Evolutionary conservation across 2,113 vertebrate genomes (phyloP), one percentile per base, ranked within the genome.

Genomic region (Aldabrachelys gigantea): DNA sequence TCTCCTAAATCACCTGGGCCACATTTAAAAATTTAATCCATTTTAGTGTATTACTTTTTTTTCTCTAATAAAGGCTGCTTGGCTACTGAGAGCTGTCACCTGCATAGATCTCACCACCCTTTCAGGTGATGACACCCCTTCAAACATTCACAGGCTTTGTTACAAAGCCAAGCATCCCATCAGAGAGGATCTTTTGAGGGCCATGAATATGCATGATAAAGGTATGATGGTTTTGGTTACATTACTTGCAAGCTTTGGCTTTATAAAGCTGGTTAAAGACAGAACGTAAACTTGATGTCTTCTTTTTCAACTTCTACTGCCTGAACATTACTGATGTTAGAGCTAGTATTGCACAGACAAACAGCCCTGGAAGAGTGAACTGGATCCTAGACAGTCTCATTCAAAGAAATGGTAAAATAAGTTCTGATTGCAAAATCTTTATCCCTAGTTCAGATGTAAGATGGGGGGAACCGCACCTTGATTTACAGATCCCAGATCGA

Each of bases 91-190:
- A 92, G 99, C 99, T 3, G 98, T 99, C 79, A 99, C 99, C 4
- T 99, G 98, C 83, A 99, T 99, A 4, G 99, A 99, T 96, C 98
- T 99, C 93, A 99, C 99, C 6, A 99, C 99, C 1, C 98, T 99
- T 52, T 98, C 99, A 2, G 99, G 99, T 0, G 99, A 99, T 27
- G 99, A 99, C 75, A 99, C 99, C 0, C 96, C 98, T 8, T 99
- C 99, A 80, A 99, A 99, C 5, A 95, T 99, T 84, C 98, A 98
- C 21, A 98, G 99, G 17, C 98, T 99, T 83, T 99, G 99, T 85
- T 98, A 99, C 90, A 99, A 99, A 97, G 99, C 99, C 88, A 98
- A 98, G 49, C 99, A 99, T 95, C 99, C 99, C 0, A 97, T 99
- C 91, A 97, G 98, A 80, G 89, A 96, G 2, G 99, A 99, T 94